Evolutionary conservation across 2,888 invertebrate species (phyloP), one percentile per base, ranked within the genome.

Genomic region (Hetaerina titia): DNA sequence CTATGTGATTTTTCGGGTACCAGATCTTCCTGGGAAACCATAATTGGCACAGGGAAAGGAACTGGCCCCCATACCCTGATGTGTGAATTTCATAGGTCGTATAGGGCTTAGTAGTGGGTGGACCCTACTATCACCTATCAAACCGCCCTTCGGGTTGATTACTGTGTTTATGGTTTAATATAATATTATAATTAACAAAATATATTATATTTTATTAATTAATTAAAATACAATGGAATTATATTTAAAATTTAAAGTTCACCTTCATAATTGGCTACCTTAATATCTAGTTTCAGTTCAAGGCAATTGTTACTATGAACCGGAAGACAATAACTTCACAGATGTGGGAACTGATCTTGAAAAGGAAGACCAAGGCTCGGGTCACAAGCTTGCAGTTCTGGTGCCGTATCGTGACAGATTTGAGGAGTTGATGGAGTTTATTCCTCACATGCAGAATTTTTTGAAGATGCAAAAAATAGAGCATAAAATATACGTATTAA

Each of bases 371-470:
- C 92, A n/a, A 69, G 63, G n/a, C 31, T 69, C 63, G 87, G 81
- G 96, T 58, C 98, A 98, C 96, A 97, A 97, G 96, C 97, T 99
- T 96, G 99, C 99, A 90, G 97, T 99, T 95, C 97, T 99, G 95
- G 99, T 99, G 95, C 99, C 99, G 94, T 99, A 98, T 97, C 97
- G 99, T 96, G 99, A 99, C 96, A 97, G 99, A 95, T 99, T 99
- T 96, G 99, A 99, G 96, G 99, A 99, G 97, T 97, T 99, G n/a
- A 96, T 99, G 95, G 98, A 98, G 96, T 99, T 99, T 97, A 98
- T 98, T 17, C 99, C 99, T 13, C 98, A 99, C 96, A 98, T 99
- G 97, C 98, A 98, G 96, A 97, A 97, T 74, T 99, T 99, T 97
- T 97, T 99, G 69, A 97, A 97, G 89, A 97, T 97, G 95, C 99